Base-by-base conservation (phyloP, 2,888 invertebrate genomes). In the Glaucopsyche alexis region DNA sequence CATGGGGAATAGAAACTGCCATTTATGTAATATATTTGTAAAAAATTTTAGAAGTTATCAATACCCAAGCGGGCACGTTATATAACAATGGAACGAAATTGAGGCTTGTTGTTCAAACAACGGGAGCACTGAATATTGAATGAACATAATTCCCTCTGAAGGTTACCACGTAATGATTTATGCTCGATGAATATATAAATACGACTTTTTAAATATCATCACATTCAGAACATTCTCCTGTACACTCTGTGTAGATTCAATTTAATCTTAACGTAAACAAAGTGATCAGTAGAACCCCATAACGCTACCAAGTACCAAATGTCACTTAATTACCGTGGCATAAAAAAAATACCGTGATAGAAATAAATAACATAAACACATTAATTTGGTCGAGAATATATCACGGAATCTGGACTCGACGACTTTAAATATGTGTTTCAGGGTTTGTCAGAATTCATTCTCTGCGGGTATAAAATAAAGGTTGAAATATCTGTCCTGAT, bases 91-190 rank as follows among this genome's bases (percentile, higher is more conserved):
- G 19, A 55, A 19, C 55, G 19, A 55, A 55, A 55, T 55, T 55
- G 19, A 19, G 55, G 55, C 55, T 55, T 55, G 55, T 55, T 55
- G 55, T 55, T 55, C 55, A 55, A 55, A 55, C 55, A 55, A 55
- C 19, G 19, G 13, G 49, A 42, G 55, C 19, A 0, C 19, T 55
- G 55, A 55, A 55, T 55, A 55, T 19, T 55, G 5, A 19, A 55
- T 55, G 19, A 55, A 16, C 55, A 55, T 55, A 55, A 55, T 55
- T 55, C 19, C 55, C 55, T 19, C 11, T 55, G 55, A 55, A 19
- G 55, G 55, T 55, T 55, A 55, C 55, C 55, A 11, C 55, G 19
- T 55, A 55, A 55, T 55, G 16, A 55, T 55, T 55, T 55, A 55
- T 55, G 55, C 19, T 19, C 11, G 55, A 11, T 16, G 55, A 11